Base-by-base conservation (phyloP, 2,888 invertebrate genomes). In the Aleiodes leptofemur region DNA sequence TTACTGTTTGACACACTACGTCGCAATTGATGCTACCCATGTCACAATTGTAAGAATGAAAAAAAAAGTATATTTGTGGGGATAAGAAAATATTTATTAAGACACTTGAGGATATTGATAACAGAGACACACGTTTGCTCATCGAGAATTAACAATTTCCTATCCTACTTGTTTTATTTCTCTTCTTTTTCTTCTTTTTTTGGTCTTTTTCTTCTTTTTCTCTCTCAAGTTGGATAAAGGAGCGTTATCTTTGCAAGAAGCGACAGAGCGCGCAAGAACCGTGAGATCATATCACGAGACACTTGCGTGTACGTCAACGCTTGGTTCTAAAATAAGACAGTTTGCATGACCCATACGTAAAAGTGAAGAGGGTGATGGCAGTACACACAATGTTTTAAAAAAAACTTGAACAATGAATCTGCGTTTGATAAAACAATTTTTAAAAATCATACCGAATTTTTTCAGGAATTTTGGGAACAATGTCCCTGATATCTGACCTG, bases 251-350 rank as follows among this genome's bases (percentile, higher is more conserved):
- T 57, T 4, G 16, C 23, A 6, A 6, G 29, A 57, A 31, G 29
- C 57, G 29, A 57, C 57, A 57, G 57, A 57, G 57, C 29, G 57
- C 31, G 29, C 23, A 14, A 13, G 53, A 29, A 29, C 31, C 50
- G 68, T 43, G 56, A 66, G 51, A 70, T 29, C 14, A 48, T 69
- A 72, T 66, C 70, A 50, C 72, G 48, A 61, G 16, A n/a, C 51
- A 23, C 14, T 51, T 23, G 51, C 59, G 59, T 16, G 7, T 11
- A 34, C 34, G 55, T 11, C 59, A 16, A 59, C 59, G 16, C 29
- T 68, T 23, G 23, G 55, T 4, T 16, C 14, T 55, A 16, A 16
- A 55, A 55, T 55, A 55, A 55, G 55, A 55, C 55, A 29, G 55
- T 43, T 43, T 43, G 43, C 43, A 55, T 14, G 53, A 16, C 14